phyloP scores from a whole-genome alignment of 1,140 invertebrate species.

The Mercenaria mercenaria region DNA sequence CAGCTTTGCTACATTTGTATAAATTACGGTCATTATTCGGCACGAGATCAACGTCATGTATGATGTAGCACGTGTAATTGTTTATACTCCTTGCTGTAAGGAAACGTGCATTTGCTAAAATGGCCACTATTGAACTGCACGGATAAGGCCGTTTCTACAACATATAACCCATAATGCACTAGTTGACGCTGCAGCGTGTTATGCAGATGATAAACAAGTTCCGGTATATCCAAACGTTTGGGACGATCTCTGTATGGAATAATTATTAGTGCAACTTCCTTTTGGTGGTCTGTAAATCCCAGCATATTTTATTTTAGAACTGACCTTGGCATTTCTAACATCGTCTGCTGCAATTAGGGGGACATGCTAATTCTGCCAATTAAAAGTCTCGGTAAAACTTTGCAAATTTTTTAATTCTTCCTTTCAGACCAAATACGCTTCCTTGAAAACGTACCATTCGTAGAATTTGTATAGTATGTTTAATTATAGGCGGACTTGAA shows the following conservation, averaged over 20 bases:
- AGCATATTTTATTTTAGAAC: neutral
- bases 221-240: slow-evolving; percentile 13
- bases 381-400: neutral
- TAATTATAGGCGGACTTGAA: neutral
- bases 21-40: slow-evolving; percentile 66
- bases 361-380: neutral
- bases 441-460: neutral
- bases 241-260: slow-evolving; percentile 30
- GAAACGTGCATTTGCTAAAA: slow-evolving; percentile 97
- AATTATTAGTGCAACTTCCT: slow-evolving; percentile 31
- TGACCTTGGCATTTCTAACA: neutral
- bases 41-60: too few relatives aligned
- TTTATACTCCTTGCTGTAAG: slow-evolving; percentile 91
- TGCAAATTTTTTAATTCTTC: neutral
- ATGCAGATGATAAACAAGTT: slow-evolving; percentile 16
- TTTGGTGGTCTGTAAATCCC: neutral
- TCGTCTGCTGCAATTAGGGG: neutral
- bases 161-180: slow-evolving; percentile 43
- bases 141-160: slow-evolving; percentile 22
- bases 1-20: slow-evolving; percentile 90
- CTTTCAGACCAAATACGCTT: neutral
- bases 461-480: neutral
- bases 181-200: slow-evolving; percentile 1
- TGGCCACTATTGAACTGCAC: slow-evolving; percentile 94
- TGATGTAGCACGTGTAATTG: slow-evolving; percentile 93